Conservation (phyloP, 2,797 vertebrate genomes). For the Lindbergichthys nudifrons region DNA sequence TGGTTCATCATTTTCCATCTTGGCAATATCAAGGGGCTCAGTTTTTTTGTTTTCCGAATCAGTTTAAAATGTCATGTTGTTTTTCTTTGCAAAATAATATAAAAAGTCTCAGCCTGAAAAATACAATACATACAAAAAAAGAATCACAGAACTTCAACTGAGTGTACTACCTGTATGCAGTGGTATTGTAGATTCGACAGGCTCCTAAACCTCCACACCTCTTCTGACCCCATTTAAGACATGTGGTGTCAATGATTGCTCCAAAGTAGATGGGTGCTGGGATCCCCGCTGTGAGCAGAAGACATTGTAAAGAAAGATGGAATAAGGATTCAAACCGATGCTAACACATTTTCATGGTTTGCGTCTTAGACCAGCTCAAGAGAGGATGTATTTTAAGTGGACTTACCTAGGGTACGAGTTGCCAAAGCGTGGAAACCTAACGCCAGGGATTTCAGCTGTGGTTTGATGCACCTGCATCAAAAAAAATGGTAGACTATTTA, state of each 20-base stretch:
- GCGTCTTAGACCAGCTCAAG: background rate
- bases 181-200: constrained; percentile 89
- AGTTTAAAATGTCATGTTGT: background rate
- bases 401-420: constrained; percentile 79
- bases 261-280: constrained; percentile 88
- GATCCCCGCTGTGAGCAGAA: constrained; percentile 76
- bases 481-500: constrained; percentile 9
- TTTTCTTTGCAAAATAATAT: background rate
- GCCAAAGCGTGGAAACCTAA: constrained; percentile 80
- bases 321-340: background rate
- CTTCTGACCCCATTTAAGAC: constrained; percentile 89
- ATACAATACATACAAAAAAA: background rate
- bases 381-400: background rate
- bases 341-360: background rate
- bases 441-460: constrained; percentile 82
- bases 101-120: background rate
- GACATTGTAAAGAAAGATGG: background rate
- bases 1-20: background rate
- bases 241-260: constrained; percentile 90
- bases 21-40: background rate
- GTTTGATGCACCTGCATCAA: constrained; percentile 79
- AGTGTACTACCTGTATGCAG: constrained; percentile 82
- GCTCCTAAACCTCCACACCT: constrained; percentile 88
- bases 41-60: background rate
- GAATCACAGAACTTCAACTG: background rate